These are phyloP conservation scores for Callaeas wilsoni DNA, from an alignment of 2,113 vertebrate species.

Conservation along the genomic window DNA sequence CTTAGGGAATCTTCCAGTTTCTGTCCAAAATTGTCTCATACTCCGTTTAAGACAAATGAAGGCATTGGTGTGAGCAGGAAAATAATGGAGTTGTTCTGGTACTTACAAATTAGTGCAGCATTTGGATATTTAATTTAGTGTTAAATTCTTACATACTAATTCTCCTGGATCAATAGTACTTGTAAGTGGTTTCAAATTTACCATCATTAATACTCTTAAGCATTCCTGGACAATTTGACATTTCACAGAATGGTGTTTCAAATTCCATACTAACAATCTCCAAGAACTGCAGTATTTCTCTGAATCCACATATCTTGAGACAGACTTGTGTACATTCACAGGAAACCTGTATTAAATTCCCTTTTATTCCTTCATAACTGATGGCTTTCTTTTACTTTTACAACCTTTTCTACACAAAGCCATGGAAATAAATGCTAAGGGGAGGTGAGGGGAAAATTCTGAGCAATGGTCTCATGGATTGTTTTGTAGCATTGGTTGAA, in stretches of 20 bases:
- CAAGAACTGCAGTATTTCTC: neutral
- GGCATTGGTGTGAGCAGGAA: neutral
- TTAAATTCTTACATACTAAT: neutral
- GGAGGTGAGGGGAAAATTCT: neutral
- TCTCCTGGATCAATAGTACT: neutral
- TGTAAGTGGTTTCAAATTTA: neutral
- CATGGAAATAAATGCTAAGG: neutral
- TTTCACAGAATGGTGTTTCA: neutral
- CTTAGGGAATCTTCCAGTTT: neutral
- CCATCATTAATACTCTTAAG: neutral
- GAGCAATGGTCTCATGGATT: neutral
- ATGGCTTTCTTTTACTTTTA: neutral
- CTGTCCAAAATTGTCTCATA: neutral
- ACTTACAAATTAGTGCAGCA: neutral
- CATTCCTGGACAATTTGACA: neutral
- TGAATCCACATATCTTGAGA: neutral
- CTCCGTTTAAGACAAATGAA: neutral
- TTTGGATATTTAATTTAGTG: neutral
- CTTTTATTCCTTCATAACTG: neutral
- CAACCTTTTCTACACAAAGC: neutral
- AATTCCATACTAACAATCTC: neutral
- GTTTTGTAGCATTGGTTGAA: neutral
- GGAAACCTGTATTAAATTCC: neutral
- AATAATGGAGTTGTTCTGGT: neutral
- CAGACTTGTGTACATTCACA: neutral